Percentiles rank a stretch among this genome's conserved stretches.
phyloP scores from a whole-genome alignment of 2,113 vertebrate genomes.

The Tetraodon nigroviridis region DNA sequence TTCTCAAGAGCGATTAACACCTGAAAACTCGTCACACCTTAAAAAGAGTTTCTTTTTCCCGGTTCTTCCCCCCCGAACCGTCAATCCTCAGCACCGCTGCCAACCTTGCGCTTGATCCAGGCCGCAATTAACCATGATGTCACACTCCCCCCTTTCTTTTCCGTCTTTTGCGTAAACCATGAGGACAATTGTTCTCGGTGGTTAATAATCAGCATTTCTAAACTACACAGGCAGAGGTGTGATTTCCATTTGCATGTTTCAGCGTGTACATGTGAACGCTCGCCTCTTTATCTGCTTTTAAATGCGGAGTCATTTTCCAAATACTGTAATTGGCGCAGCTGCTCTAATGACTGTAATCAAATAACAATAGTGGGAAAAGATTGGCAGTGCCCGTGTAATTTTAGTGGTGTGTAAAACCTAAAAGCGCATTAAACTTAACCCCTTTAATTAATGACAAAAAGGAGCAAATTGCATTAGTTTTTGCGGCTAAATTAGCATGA shows the following conservation, averaged over 20 bases:
- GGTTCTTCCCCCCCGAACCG: no score
- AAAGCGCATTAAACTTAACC: neutral
- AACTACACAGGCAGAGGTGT: neutral
- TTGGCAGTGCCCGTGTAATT: constrained; percentile 8
- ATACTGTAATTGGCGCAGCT: constrained; percentile 5
- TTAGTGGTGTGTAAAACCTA: constrained; percentile 2
- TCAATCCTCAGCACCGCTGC: no score
- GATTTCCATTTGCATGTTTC: constrained; percentile 17
- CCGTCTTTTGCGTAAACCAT: neutral
- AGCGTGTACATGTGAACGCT: neutral
- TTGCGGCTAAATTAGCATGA: neutral
- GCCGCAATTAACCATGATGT: neutral
- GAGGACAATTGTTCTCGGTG: neutral
- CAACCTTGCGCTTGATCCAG: no score
- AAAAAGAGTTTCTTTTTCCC: no score
- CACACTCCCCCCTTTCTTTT: neutral
- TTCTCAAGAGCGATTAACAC: neutral
- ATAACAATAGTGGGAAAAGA: neutral
- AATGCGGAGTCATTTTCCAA: constrained; percentile 14
- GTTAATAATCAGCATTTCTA: constrained; percentile 3
- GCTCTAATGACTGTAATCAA: constrained; percentile 23
- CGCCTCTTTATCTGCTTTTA: constrained; percentile 1
- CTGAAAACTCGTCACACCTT: no score
- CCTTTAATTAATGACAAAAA: neutral
- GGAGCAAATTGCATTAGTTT: neutral